Evolutionary conservation across 2,797 vertebrate genomes (phyloP).

Genomic region (Darevskia mixta): DNA sequence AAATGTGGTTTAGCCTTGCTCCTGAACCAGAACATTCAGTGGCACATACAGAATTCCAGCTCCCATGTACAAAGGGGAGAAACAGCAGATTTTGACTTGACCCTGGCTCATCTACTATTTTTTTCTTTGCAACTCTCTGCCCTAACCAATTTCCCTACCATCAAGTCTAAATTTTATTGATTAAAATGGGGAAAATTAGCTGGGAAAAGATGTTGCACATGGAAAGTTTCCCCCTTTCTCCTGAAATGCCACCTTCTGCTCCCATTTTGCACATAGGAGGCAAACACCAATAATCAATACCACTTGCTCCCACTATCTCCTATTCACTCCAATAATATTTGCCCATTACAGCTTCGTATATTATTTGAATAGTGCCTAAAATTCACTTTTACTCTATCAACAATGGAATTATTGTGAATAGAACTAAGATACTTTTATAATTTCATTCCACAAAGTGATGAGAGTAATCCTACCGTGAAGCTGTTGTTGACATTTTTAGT

Average conservation of each 20-base stretch:
- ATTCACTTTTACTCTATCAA: background rate
- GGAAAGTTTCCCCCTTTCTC: background rate
- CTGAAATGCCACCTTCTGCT: background rate
- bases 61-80: background rate
- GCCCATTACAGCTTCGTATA: background rate
- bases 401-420: background rate
- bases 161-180: background rate
- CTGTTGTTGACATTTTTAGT: conserved; percentile 99
- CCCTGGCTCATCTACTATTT: background rate
- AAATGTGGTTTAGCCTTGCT: background rate
- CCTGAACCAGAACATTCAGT: background rate
- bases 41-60: background rate
- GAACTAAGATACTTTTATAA: conserved; percentile 23
- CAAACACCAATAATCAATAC: background rate
- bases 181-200: background rate
- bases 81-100: background rate
- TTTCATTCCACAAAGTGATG: background rate
- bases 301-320: background rate
- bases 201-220: background rate
- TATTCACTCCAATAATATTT: background rate
- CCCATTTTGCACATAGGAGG: background rate
- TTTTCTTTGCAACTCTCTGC: background rate
- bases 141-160: background rate
- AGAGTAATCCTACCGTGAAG: conserved; percentile 88
- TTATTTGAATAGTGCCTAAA: background rate